Evolutionary conservation across 2,797 vertebrate genomes (phyloP), one percentile per base, ranked within the genome.

Genomic region (Pseudopleuronectes americanus): DNA sequence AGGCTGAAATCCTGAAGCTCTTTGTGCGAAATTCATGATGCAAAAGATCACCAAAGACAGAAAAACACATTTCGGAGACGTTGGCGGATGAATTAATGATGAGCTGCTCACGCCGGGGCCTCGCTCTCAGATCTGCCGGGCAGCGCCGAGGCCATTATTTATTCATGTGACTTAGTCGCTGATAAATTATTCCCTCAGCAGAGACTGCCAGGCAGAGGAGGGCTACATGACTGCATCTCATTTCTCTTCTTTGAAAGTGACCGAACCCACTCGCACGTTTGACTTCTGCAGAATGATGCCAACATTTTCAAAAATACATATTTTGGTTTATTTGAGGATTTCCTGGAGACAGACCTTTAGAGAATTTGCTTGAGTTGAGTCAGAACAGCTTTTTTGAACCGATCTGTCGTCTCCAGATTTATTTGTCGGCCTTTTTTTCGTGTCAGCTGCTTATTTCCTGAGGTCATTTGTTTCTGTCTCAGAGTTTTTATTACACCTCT

Each of bases 181-280:
- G 64, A 89, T 85, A 31, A 88, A 85, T 91, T 48, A 90, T 83
- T 85, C 79, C 77, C 84, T 77, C 78, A 76, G 68, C 70, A 33
- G 38, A 12, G 71, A 33, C 86, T 85, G 64, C 28, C 48, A 85
- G 81, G 64, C 47, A 49, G 63, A 63, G 63, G 45, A 77, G 43
- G 71, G 28, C 38, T 33, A 57, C 72, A 63, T n/a, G 58, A 54
- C 65, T 77, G 57, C 54, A 19, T 74, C 71, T 74, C 8, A 81
- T 73, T 58, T 66, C 13, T 68, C 56, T 21, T 21, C 19, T 56
- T 8, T 56, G 28, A 33, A 56, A 33, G 54, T 53, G 52, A 19
- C 24, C 24, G 24, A 54, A 19, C 52, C 24, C 2, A 24, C 24
- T 17, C 14, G 52, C 52, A 16, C 16, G 52, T 28, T 28, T 14